Evolutionary conservation across 2,888 invertebrate genomes (phyloP).

Genomic region (Cenopis cana): DNA sequence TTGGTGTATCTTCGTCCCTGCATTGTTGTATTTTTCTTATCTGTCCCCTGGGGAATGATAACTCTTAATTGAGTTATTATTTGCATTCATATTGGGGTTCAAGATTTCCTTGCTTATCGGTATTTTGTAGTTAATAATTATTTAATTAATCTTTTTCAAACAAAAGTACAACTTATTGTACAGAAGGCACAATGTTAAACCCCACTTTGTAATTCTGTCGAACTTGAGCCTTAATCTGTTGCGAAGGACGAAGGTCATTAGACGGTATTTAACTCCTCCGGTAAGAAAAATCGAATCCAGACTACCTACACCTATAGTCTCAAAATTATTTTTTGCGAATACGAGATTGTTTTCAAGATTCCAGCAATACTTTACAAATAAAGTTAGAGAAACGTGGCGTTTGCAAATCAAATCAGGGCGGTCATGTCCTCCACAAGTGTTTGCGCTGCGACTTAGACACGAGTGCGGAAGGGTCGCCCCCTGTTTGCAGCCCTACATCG

Average conservation of each 20-base stretch:
- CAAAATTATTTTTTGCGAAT: too few relatives aligned
- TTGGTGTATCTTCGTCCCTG: slow-evolving; percentile 57
- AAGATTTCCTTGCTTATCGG: background rate
- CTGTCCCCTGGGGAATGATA: slow-evolving; percentile 67
- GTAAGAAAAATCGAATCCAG: background rate
- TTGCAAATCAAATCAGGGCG: slow-evolving; percentile 59
- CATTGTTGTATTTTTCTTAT: slow-evolving; percentile 70
- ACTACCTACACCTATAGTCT: background rate
- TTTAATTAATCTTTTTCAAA: too few relatives aligned
- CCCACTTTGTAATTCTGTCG: background rate
- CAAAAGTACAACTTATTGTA: too few relatives aligned
- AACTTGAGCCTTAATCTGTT: too few relatives aligned
- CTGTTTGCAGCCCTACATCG: slow-evolving; percentile 59
- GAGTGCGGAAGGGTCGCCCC: slow-evolving; percentile 67
- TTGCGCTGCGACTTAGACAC: slow-evolving; percentile 70
- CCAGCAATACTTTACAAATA: slow-evolving; percentile 1
- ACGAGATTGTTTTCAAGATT: background rate
- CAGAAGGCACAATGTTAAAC: background rate
- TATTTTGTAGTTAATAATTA: slow-evolving; percentile 19
- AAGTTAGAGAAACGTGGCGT: slow-evolving; percentile 45
- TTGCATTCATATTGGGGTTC: slow-evolving; percentile 65
- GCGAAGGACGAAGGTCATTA: background rate
- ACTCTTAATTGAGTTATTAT: slow-evolving; percentile 81
- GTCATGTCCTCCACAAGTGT: slow-evolving; percentile 64
- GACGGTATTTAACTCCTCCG: too few relatives aligned